Base-by-base conservation (phyloP, 2,888 invertebrate genomes). In the Corbicula japonica region DNA sequence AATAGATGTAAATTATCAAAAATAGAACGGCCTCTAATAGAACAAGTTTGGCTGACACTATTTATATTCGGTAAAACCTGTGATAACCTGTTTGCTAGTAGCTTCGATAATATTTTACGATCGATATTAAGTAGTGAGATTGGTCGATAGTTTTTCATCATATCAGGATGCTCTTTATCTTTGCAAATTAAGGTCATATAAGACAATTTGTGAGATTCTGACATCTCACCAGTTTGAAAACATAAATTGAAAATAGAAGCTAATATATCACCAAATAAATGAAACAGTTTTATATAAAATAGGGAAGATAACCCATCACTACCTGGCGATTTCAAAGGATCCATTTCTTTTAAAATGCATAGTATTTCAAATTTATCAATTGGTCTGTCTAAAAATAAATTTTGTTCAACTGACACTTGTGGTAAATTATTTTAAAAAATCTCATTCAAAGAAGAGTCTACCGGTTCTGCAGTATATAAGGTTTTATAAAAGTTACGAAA, bases 71-170 rank as follows among this genome's bases (percentile, higher is more conserved):
- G 41, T 35, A 86, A 50, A 28, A 86, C 76, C 12, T 41, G 38
- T 18, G 66, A 65, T 28, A 87, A 52, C 3, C 85, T 21, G 41
- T 75, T 83, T 15, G 82, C 38, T 15, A 86, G 35, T 21, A 73
- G 26, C 77, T 86, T 85, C 1, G 85, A 84, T 2, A 86, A 30
- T 69, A 85, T 80, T 75, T 87, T 86, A 15, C 84, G 65, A 50
- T 87, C 86, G 15, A 79, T 46, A 76, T 84, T 84, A 21, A 86
- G 41, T 4, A 87, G 54, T 10, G 83, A 83, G 21, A 86, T 87
- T 12, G 85, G 88, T 26, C 85, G 50, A 65, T 80, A 87, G 56
- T 76, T 76, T 68, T 83, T 80, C 54, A 86, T 58, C 66, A 71
- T 28, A 21, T 48, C 30, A n/a, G 69, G n/a, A 21, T 82, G 60